phyloP scores from a whole-genome alignment of 2,113 vertebrate species.

The Trogon surrucura region DNA sequence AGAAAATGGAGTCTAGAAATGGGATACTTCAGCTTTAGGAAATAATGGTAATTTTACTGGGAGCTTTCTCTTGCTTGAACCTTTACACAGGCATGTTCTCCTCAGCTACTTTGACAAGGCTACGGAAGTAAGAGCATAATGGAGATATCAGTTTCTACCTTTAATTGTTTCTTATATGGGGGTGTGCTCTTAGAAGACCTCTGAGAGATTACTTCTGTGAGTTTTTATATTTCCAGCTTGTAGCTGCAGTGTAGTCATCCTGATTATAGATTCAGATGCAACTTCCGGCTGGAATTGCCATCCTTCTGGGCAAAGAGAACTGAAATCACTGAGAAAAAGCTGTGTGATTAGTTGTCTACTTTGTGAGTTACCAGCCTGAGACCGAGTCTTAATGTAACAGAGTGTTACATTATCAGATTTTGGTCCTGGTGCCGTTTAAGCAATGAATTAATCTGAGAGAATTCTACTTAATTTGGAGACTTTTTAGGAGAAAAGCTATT shows the following conservation, averaged over 20 bases:
- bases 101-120: neutral
- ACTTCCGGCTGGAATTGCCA: neutral
- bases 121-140: neutral
- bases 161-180: neutral
- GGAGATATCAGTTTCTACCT: neutral
- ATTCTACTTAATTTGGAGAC: neutral
- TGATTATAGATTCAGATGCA: neutral
- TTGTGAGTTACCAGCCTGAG: neutral
- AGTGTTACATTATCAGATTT: neutral
- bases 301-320: neutral
- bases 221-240: neutral
- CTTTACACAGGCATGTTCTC: neutral
- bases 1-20: neutral
- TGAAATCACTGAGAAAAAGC: neutral
- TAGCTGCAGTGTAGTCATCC: neutral
- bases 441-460: neutral
- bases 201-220: neutral
- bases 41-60: neutral
- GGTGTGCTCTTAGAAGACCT: neutral
- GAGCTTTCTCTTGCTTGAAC: neutral
- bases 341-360: neutral
- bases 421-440: neutral
- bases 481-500: neutral
- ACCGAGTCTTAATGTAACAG: neutral
- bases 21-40: neutral